A percentile compares a stretch with the other conserved stretches of the same genome.
These are phyloP conservation scores for Macrosteles quadrilineatus DNA, from an alignment of 1,140 invertebrate genomes.

Conservation along the genomic window DNA sequence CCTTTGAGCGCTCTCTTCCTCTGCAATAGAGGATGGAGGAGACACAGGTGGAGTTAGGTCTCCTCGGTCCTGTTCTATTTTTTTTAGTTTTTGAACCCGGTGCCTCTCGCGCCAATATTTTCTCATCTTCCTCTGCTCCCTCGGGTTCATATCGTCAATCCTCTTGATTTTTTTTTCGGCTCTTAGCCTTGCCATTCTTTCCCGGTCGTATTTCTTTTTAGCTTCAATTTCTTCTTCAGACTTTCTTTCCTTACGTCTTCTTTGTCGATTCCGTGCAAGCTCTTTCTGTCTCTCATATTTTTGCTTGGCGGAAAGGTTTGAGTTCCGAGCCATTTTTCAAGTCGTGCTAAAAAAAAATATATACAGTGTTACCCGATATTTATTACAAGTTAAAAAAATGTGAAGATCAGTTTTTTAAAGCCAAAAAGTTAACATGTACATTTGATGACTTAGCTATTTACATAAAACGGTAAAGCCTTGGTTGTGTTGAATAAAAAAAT, in stretches of 20 bases:
- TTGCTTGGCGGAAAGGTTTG: conserved; percentile 9
- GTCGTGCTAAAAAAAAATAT: no score
- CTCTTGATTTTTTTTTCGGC: not conserved
- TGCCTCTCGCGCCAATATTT: not conserved
- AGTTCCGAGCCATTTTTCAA: not conserved
- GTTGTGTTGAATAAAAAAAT: no score
- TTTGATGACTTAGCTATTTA: no score
- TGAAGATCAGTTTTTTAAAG: no score
- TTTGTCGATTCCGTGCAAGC: not conserved
- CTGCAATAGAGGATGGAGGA: not conserved
- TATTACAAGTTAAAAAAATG: no score
- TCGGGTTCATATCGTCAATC: not conserved
- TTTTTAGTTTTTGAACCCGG: no score
- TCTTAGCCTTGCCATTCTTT: not conserved
- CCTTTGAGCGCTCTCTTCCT: not conserved
- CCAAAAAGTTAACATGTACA: no score
- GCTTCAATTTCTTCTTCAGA: not conserved
- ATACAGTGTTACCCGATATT: no score
- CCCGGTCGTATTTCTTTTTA: not conserved
- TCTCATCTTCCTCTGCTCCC: not conserved
- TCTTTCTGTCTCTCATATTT: conserved; percentile 17
- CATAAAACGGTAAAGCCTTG: no score
- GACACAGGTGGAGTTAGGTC: no score
- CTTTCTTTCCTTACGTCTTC: not conserved
- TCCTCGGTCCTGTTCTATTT: not conserved